Percentiles rank a stretch among this genome's conserved stretches.
Evolutionary conservation across 2,888 invertebrate genomes (phyloP).

Genomic region (Heliconius cydno): DNA sequence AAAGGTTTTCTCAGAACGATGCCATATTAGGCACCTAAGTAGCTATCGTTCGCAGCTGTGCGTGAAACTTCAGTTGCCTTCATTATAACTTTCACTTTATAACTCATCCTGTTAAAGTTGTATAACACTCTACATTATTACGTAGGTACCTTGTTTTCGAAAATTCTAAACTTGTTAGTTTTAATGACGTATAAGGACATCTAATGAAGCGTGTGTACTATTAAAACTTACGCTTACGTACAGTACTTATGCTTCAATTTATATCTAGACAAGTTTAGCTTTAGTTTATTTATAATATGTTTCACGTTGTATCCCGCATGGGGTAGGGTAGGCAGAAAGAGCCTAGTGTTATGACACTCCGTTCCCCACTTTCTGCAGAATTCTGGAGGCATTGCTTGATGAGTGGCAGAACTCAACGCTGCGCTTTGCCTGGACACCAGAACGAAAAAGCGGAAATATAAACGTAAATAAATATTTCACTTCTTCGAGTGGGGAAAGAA

Average conservation of each 20-base stretch:
- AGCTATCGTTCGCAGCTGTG: conserved; percentile 25
- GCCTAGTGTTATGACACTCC: no score
- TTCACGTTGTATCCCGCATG: no score
- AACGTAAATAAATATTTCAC: no score
- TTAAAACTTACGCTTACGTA: background rate
- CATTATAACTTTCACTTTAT: conserved; percentile 39
- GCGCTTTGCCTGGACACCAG: no score
- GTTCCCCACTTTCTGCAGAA: no score
- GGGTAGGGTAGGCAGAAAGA: no score
- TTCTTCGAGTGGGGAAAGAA: no score
- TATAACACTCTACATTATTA: conserved; percentile 10
- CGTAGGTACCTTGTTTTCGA: conserved; percentile 2
- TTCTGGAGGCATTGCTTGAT: no score
- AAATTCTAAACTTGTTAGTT: conserved; percentile 15
- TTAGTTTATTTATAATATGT: background rate
- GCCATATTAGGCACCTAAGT: conserved; percentile 19
- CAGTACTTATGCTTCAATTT: background rate
- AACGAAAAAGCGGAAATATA: no score
- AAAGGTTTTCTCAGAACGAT: background rate
- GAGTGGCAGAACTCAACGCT: no score
- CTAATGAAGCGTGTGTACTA: background rate
- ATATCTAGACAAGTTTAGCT: background rate
- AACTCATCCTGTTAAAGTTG: conserved; percentile 33
- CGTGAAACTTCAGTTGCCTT: conserved; percentile 35
- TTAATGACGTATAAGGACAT: conserved; percentile 13